Evolutionary conservation across 2,797 vertebrate genomes (phyloP).

Genomic region (Typhlichthys eigenmanni): DNA sequence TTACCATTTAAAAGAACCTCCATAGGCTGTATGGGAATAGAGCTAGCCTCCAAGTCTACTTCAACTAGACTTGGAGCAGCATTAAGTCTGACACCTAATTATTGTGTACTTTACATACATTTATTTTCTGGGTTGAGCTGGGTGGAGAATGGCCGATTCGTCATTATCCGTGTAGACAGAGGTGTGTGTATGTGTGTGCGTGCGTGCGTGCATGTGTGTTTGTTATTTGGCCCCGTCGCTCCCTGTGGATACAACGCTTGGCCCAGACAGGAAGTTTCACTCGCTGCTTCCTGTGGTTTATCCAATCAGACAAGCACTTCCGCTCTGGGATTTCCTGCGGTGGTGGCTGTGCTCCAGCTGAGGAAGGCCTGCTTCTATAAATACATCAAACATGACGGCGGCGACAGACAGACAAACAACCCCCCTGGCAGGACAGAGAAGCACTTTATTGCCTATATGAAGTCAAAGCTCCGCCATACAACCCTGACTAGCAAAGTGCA

Average conservation of each 20-base stretch:
- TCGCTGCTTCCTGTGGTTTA: slow-evolving; percentile 43
- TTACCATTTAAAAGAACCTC: slow-evolving; percentile 47
- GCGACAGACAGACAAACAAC: slow-evolving; percentile 23
- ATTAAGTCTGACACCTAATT: slow-evolving; percentile 52
- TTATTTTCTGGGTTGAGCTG: slow-evolving; percentile 26
- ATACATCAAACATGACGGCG: slow-evolving; percentile 53
- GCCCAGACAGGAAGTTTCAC: slow-evolving; percentile 52
- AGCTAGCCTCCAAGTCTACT: slow-evolving; percentile 26
- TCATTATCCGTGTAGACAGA: slow-evolving; percentile 24
- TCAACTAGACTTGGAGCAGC: slow-evolving; percentile 21
- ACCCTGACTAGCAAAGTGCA: background rate
- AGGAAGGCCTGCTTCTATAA: slow-evolving; percentile 40
- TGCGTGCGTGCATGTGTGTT: slow-evolving; percentile 8
- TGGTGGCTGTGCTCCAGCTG: background rate
- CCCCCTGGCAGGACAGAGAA: slow-evolving; percentile 19
- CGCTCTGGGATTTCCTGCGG: slow-evolving; percentile 16
- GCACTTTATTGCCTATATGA: slow-evolving; percentile 18
- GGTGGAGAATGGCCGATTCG: slow-evolving; percentile 29
- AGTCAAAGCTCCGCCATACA: slow-evolving; percentile 41
- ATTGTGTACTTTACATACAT: slow-evolving; percentile 46
- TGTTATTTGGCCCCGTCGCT: slow-evolving; percentile 2
- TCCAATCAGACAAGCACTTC: slow-evolving; percentile 48
- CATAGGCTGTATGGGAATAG: slow-evolving; percentile 24
- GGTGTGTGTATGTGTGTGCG: slow-evolving; percentile 5
- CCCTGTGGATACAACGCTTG: slow-evolving; percentile 41